phyloP scores from a whole-genome alignment of 2,797 vertebrate species.

The Anguilla pacifica region DNA sequence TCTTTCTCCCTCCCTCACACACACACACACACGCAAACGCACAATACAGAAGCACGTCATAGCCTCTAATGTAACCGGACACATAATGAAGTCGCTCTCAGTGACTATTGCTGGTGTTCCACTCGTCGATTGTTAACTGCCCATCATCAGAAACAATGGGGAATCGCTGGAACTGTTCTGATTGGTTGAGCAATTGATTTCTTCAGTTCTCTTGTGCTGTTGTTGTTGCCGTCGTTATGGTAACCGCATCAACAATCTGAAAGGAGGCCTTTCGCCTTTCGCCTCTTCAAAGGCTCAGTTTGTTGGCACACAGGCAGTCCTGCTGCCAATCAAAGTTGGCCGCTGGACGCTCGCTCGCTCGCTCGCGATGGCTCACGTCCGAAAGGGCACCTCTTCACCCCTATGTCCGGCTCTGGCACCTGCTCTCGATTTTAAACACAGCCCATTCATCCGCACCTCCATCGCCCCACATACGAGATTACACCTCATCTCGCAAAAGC shows the following conservation, averaged over 20 bases:
- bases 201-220: background rate
- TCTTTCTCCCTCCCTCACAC: background rate
- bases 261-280: background rate
- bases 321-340: too few species aligned
- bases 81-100: background rate
- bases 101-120: background rate
- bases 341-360: too few species aligned
- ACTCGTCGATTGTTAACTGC: background rate
- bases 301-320: too few species aligned
- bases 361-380: too few species aligned
- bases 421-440: background rate
- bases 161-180: background rate
- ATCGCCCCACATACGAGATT: too few species aligned
- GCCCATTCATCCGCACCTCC: background rate
- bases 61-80: background rate
- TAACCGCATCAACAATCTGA: background rate
- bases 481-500: background rate
- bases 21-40: background rate
- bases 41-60: too few species aligned
- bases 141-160: background rate
- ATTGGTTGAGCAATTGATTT: background rate
- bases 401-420: background rate
- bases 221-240: background rate
- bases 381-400: too few species aligned
- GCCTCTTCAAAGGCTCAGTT: background rate